Percentiles rank a stretch among this genome's conserved stretches.
Evolutionary conservation across 64 coral and sea anemone genomes (phyloP).

Genomic region (Anthopleura sola): DNA sequence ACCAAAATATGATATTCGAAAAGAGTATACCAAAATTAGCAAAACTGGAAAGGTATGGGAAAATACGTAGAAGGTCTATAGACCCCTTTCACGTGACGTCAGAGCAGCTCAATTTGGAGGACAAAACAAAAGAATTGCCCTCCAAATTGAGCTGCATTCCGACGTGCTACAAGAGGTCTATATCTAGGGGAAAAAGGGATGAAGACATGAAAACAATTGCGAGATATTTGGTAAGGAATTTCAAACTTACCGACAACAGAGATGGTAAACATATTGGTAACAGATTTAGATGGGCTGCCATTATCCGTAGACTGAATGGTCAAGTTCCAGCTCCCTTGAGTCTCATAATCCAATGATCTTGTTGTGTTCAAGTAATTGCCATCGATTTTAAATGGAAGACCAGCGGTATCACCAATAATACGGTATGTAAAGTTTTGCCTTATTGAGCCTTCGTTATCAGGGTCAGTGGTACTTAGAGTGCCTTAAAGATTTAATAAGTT

Average conservation of each 20-base stretch:
- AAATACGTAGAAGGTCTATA: no score
- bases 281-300: constrained; percentile 41
- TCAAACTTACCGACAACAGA: constrained; percentile 42
- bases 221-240: neutral
- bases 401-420: constrained; percentile 26
- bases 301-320: constrained; percentile 44
- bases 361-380: constrained; percentile 72
- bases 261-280: constrained; percentile 55
- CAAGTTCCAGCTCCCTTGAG: constrained; percentile 49
- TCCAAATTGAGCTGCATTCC: no score
- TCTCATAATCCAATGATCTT: constrained; percentile 59
- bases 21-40: no score
- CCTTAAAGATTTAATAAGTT: constrained; percentile 9
- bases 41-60: no score
- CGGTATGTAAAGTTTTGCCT: constrained; percentile 66
- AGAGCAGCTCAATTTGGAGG: no score
- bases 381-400: constrained; percentile 60
- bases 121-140: no score
- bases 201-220: no score
- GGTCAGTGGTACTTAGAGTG: constrained; percentile 59
- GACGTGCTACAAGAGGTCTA: no score
- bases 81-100: no score
- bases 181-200: no score
- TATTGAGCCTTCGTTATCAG: constrained; percentile 63
- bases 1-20: no score